Conservation (phyloP, 53 echinoderm and acorn worm genomes). For the Mesocentrotus franciscanus region DNA sequence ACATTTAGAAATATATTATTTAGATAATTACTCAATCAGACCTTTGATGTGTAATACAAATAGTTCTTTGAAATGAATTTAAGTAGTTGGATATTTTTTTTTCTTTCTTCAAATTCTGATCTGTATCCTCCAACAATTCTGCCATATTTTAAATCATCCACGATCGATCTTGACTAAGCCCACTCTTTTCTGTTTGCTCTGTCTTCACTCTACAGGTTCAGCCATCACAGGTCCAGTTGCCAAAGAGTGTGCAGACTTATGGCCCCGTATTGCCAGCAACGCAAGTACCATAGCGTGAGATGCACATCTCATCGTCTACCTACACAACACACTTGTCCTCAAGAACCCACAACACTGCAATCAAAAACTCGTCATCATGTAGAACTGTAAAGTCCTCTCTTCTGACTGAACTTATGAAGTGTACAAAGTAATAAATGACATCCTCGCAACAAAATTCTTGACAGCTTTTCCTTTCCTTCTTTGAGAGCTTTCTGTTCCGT, state of each 20-base stretch:
- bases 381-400: slow-evolving; percentile 53
- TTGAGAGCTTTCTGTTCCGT: not conserved
- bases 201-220: slow-evolving; percentile 75
- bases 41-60: too few relatives aligned
- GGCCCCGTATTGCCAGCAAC: slow-evolving; percentile 99
- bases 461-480: not conserved
- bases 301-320: not conserved
- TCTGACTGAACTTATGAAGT: slow-evolving; percentile 51
- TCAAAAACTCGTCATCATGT: not conserved
- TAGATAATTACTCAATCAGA: too few relatives aligned
- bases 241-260: slow-evolving; percentile 97
- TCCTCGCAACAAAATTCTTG: not conserved
- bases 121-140: not conserved
- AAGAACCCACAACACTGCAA: slow-evolving; percentile 22
- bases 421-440: slow-evolving; percentile 62
- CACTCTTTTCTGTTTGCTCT: not conserved
- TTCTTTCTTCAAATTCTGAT: not conserved
- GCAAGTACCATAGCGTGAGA: slow-evolving; percentile 90
- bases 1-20: too few relatives aligned
- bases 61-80: too few relatives aligned
- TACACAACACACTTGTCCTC: not conserved
- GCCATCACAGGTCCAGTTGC: slow-evolving; percentile 99
- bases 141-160: not conserved
- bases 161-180: not conserved
- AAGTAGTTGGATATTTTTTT: too few relatives aligned